These are phyloP conservation scores for Bos indicus DNA, from an alignment of 2,113 vertebrate genomes.

Conservation along the genomic window DNA sequence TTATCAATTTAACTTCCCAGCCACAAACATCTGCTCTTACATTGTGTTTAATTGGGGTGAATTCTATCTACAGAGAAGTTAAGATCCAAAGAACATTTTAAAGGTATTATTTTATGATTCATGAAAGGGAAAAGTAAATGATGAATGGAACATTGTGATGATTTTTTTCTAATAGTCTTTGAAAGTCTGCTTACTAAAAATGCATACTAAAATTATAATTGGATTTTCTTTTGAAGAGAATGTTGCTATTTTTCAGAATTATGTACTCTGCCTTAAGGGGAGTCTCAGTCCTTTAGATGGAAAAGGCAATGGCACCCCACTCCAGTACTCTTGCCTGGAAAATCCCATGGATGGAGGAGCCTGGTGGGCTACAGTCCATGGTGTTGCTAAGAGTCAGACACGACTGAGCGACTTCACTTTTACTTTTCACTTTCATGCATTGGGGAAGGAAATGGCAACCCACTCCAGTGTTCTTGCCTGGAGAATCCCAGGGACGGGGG, in stretches of 20 bases:
- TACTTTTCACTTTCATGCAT: too few relatives aligned
- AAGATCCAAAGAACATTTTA: constrained; percentile 52
- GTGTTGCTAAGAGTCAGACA: too few relatives aligned
- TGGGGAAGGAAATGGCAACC: too few relatives aligned
- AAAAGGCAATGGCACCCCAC: too few relatives aligned
- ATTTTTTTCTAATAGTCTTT: constrained; percentile 27
- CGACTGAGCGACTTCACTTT: too few relatives aligned
- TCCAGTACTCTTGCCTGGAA: too few relatives aligned
- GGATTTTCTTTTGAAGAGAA: neutral
- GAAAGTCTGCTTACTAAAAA: constrained; percentile 48
- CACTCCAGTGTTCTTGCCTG: too few relatives aligned
- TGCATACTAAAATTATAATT: neutral
- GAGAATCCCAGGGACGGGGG: too few relatives aligned
- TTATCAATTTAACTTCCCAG: constrained; percentile 74
- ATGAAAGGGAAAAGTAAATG: constrained; percentile 62
- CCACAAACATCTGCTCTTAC: constrained; percentile 76
- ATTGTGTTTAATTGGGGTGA: constrained; percentile 68
- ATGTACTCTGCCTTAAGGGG: neutral
- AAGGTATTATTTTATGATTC: constrained; percentile 69
- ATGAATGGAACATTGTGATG: constrained; percentile 42
- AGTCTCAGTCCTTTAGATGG: neutral
- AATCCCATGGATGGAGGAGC: too few relatives aligned
- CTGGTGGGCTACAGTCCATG: too few relatives aligned
- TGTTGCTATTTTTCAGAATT: constrained; percentile 38
- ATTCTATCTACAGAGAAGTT: constrained; percentile 58